Evolutionary conservation across 2,113 vertebrate species (phyloP), one percentile per base, ranked within the genome.

Genomic region (Osmerus eperlanus): DNA sequence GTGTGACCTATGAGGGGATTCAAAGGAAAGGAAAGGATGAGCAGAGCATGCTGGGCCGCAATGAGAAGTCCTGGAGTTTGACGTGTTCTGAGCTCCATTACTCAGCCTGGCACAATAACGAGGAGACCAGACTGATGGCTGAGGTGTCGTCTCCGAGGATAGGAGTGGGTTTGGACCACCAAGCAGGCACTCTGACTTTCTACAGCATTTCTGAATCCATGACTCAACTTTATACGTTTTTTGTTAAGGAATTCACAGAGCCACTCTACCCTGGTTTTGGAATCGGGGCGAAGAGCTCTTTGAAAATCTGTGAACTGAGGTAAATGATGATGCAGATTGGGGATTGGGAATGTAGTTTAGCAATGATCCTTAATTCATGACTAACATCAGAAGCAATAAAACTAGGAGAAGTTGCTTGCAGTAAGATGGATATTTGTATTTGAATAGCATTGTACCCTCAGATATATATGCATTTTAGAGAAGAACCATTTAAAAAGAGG

Each of bases 31-130:
- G 86, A 0, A 76, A 73, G 16, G 90, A 82, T 29, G 84, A 84
- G 21, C 91, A 85, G n/a, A 62, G 85, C 16, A 86, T 83, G 60
- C 89, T 90, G 51, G 89, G 51, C 0, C 82, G 83, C 6, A 91
- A 90, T n/a, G 53, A 36, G 32, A 70, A 70, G 47, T 76, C 74
- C 61, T 76, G 73, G 73, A 55, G 73, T 52, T 53, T 69, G n/a
- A 41, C 68, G 7, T 75, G 73, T 25, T 36, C 73, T 23, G 19
- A 56, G 4, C 3, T 8, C 56, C n/a, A 19, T 1, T 54, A 41
- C 59, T 62, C 58, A 12, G 69, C 75, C 58, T 77, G 70, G 64
- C 75, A 72, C 65, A 63, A 67, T 21, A 15, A 62, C 16, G 6
- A 54, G 12, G 21, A 61, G 18, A 54, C 70, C 16, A 47, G 32